A percentile compares a stretch with the other conserved stretches of the same genome.
Evolutionary conservation across 2,797 vertebrate species (phyloP).

Genomic region (Thaleichthys pacificus): DNA sequence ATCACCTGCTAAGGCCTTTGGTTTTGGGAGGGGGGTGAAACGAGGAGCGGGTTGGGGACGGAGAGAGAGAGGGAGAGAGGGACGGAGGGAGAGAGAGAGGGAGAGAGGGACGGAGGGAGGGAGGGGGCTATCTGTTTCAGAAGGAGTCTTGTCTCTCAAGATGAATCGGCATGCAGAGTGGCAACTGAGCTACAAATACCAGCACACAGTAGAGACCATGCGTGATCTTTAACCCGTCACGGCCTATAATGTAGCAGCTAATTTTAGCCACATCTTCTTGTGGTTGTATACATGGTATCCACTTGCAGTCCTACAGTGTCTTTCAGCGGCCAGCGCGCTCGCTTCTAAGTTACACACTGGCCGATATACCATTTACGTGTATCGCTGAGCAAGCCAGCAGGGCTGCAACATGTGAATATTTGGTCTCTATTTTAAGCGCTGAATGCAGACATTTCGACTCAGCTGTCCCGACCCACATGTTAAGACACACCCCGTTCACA

Average conservation of each 20-base stretch:
- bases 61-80: not conserved
- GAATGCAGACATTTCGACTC: conserved; percentile 1
- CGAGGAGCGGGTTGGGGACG: not conserved
- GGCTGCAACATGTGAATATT: not conserved
- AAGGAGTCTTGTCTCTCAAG: conserved; percentile 23
- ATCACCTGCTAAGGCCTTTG: conserved; percentile 64
- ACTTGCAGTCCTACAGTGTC: conserved; percentile 4
- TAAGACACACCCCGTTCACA: not conserved
- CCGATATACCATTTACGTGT: not conserved
- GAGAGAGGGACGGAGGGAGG: not conserved
- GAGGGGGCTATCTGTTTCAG: conserved; percentile 41
- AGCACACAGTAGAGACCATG: conserved; percentile 32
- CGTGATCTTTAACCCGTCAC: conserved; percentile 20
- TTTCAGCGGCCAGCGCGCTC: not conserved
- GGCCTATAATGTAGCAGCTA: conserved; percentile 39
- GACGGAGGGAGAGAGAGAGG: not conserved
- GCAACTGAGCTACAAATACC: conserved; percentile 42
- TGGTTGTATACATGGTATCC: conserved; percentile 55
- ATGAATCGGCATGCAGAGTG: conserved; percentile 30
- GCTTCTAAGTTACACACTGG: not conserved
- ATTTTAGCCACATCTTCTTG: conserved; percentile 52
- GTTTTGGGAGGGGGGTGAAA: not conserved
- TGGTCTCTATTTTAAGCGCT: not conserved
- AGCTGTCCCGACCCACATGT: not conserved
- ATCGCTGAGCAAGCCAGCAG: not conserved